Percentiles rank a stretch among this genome's conserved stretches.
Evolutionary conservation across 2,888 invertebrate genomes (phyloP).

Genomic region (Melolontha melolontha): DNA sequence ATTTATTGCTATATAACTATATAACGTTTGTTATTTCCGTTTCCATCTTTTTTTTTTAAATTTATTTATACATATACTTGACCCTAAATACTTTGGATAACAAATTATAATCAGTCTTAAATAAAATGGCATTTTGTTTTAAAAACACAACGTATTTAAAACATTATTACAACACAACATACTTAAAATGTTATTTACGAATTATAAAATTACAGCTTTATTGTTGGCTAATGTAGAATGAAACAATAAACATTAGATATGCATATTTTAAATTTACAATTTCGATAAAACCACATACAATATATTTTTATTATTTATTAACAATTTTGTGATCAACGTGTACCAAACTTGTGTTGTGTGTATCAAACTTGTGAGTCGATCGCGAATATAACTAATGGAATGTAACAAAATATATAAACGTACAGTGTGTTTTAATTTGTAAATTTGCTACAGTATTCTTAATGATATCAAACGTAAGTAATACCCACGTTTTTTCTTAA

Average conservation of each 20-base stretch:
- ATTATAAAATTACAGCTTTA: neutral
- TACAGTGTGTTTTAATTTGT: constrained; percentile 37
- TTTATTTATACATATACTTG: constrained; percentile 40
- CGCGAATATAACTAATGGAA: constrained; percentile 53
- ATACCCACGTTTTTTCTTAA: too few species aligned
- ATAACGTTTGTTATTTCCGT: constrained; percentile 26
- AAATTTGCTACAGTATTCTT: neutral
- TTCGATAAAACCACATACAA: too few species aligned
- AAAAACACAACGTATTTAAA: constrained; percentile 36
- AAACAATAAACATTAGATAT: constrained; percentile 16
- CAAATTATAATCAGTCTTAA: constrained; percentile 65
- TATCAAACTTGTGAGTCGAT: constrained; percentile 35
- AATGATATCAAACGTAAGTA: too few species aligned
- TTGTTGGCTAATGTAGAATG: neutral
- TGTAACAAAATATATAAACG: constrained; percentile 48
- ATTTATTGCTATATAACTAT: constrained; percentile 33
- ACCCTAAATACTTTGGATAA: constrained; percentile 59
- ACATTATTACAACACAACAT: constrained; percentile 33
- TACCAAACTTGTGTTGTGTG: constrained; percentile 17
- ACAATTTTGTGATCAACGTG: neutral
- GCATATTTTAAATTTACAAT: neutral
- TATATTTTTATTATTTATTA: too few species aligned
- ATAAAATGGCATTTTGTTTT: constrained; percentile 61
- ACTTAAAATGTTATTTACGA: constrained; percentile 27
- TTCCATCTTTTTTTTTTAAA: constrained; percentile 14